Conservation (phyloP, 2,888 invertebrate genomes). For the Platycheirus albimanus region DNA sequence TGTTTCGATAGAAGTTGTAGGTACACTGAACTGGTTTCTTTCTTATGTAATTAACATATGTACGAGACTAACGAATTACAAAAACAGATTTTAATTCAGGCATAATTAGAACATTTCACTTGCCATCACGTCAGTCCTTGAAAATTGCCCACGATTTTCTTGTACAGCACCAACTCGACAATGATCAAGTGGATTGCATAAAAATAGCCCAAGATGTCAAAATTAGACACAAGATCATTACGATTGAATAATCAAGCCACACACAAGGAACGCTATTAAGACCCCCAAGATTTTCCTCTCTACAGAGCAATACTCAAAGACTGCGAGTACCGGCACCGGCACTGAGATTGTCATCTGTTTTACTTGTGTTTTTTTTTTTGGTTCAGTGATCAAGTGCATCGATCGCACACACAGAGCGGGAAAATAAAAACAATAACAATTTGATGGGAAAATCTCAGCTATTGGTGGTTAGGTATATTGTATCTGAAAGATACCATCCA, state of each 20-base stretch:
- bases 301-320: background rate
- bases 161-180: constrained; percentile 5
- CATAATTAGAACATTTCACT: background rate
- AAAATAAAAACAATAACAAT: constrained; percentile 42
- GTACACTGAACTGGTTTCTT: too few relatives aligned
- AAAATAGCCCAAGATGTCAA: constrained; percentile 65
- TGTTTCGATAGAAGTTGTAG: too few relatives aligned
- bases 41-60: too few relatives aligned
- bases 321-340: background rate
- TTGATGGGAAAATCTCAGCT: constrained; percentile 62
- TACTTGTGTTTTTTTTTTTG: too few relatives aligned
- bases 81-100: background rate
- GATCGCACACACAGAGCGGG: constrained; percentile 55
- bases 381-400: constrained; percentile 66
- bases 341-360: constrained; percentile 38
- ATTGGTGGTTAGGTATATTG: background rate
- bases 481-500: constrained; percentile 5
- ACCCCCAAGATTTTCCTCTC: background rate
- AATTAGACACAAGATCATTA: constrained; percentile 71
- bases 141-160: constrained; percentile 52
- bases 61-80: too few relatives aligned
- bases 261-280: constrained; percentile 34
- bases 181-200: constrained; percentile 68
- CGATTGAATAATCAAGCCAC: constrained; percentile 61
- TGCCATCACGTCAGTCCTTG: constrained; percentile 53